Percentiles rank a stretch among this genome's conserved stretches.
phyloP scores from a whole-genome alignment of 2,888 invertebrate genomes.

The Molorchus minor region DNA sequence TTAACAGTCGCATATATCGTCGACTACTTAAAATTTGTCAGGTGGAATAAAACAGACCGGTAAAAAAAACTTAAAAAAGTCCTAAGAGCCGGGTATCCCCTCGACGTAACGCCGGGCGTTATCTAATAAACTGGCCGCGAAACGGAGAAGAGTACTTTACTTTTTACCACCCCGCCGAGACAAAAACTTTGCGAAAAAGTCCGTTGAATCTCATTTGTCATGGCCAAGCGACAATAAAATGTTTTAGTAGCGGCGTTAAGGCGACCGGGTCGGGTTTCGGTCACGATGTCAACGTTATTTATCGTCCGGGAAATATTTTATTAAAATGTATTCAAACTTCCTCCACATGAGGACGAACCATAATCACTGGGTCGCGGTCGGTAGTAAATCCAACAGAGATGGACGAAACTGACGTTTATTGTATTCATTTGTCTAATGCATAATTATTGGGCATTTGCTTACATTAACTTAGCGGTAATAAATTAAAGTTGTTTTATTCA shows the following conservation, averaged over 20 bases:
- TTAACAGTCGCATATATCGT: background rate
- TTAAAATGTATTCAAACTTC: slow-evolving; percentile 21
- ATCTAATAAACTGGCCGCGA: slow-evolving; percentile 45
- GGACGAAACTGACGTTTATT: too few relatives aligned
- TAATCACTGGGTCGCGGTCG: too few relatives aligned
- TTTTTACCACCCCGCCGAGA: slow-evolving; percentile 50
- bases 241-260: slow-evolving; percentile 50
- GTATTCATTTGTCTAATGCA: too few relatives aligned
- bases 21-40: slow-evolving; percentile 16
- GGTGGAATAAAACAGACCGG: slow-evolving; percentile 4
- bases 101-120: slow-evolving; percentile 43
- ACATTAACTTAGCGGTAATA: too few relatives aligned
- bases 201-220: slow-evolving; percentile 50
- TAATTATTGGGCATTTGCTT: too few relatives aligned
- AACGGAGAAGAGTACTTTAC: slow-evolving; percentile 46
- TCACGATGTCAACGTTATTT: slow-evolving; percentile 44
- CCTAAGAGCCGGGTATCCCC: slow-evolving; percentile 26
- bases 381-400: too few relatives aligned
- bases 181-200: slow-evolving; percentile 50
- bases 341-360: background rate
- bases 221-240: slow-evolving; percentile 52
- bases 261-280: slow-evolving; percentile 40
- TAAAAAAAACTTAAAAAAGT: slow-evolving; percentile 16
- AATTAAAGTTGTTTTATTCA: too few relatives aligned
- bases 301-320: slow-evolving; percentile 40